phyloP scores from a whole-genome alignment of 2,888 invertebrate genomes.

The Autographa gamma region DNA sequence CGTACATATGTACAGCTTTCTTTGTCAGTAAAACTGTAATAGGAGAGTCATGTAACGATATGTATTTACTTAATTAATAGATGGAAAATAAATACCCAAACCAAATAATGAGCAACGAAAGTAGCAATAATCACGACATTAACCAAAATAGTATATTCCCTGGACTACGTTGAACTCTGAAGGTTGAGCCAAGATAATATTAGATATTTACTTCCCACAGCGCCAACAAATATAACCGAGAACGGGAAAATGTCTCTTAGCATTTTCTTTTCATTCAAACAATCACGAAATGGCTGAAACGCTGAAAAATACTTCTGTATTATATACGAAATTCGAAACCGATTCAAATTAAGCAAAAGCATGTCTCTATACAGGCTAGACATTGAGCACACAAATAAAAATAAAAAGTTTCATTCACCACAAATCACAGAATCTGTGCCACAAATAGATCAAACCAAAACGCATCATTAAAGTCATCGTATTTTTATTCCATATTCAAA shows the following conservation, averaged over 20 bases:
- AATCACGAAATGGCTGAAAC: neutral
- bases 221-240: conserved; percentile 55
- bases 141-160: conserved; percentile 56
- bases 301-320: neutral
- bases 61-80: neutral
- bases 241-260: conserved; percentile 22
- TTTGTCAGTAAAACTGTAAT: neutral
- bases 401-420: neutral
- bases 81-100: conserved; percentile 12
- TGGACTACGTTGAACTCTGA: conserved; percentile 63
- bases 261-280: conserved; percentile 16
- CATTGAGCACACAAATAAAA: neutral
- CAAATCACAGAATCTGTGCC: too few species aligned
- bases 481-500: neutral
- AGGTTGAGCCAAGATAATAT: conserved; percentile 68
- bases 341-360: neutral
- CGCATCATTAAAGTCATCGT: neutral
- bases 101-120: conserved; percentile 38
- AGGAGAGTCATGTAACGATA: neutral
- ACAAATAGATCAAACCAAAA: conserved; percentile 11
- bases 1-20: neutral
- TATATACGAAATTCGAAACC: neutral
- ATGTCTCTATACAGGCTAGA: neutral
- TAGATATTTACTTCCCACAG: conserved; percentile 45
- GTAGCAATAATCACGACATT: conserved; percentile 38